These are phyloP conservation scores for Lacerta bilineata DNA, from an alignment of 2,797 vertebrate genomes.

Conservation along the genomic window DNA sequence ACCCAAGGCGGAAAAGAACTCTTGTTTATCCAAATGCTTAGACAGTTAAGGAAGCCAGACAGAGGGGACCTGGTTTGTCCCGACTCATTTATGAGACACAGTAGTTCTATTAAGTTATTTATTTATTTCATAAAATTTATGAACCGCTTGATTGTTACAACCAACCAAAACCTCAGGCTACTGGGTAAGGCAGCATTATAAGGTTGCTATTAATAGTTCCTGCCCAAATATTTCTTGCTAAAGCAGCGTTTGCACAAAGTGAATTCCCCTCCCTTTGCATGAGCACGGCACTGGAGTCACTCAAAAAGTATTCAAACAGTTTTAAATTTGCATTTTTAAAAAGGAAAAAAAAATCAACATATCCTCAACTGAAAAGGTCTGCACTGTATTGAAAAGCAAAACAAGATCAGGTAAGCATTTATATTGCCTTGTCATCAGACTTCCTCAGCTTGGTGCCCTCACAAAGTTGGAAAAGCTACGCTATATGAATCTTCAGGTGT, in stretches of 20 bases:
- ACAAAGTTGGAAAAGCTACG: not conserved
- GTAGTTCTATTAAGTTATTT: constrained; percentile 5
- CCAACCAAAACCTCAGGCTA: not conserved
- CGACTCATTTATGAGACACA: constrained; percentile 49
- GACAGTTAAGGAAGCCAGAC: not conserved
- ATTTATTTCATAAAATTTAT: not conserved
- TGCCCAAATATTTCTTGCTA: not conserved
- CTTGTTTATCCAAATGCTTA: not conserved
- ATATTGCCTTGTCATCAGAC: not conserved
- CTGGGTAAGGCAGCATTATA: constrained; percentile 48
- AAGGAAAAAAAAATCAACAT: not conserved
- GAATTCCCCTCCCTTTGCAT: not conserved
- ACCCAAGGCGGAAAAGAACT: not conserved
- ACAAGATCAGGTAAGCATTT: not conserved
- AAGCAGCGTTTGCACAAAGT: not conserved
- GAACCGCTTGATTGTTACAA: not conserved
- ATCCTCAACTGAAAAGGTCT: not conserved
- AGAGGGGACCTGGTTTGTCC: too few relatives aligned
- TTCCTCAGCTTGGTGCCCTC: not conserved
- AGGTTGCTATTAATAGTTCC: not conserved
- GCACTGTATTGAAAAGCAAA: not conserved
- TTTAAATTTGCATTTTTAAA: not conserved
- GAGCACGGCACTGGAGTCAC: not conserved
- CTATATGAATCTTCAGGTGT: not conserved
- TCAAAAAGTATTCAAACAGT: not conserved